These are phyloP conservation scores for Calameuta idolon DNA, from an alignment of 2,888 invertebrate species.

Conservation along the genomic window DNA sequence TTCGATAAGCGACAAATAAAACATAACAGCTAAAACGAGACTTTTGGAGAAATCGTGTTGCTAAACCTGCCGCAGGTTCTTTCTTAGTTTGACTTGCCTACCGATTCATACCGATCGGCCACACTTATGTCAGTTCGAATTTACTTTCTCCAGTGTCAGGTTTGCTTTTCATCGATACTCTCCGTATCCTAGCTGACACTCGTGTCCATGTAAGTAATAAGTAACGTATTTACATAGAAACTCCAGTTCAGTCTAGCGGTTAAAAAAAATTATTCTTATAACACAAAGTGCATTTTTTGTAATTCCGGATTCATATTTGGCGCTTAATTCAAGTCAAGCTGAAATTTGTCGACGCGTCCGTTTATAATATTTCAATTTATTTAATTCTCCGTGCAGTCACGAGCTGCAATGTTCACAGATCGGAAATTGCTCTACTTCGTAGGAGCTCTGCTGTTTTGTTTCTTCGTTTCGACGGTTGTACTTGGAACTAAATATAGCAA, in stretches of 20 bases:
- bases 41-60: neutral
- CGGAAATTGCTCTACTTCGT: neutral
- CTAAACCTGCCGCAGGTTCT: neutral
- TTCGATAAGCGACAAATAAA: slow-evolving; percentile 34
- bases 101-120: neutral
- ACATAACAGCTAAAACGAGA: neutral
- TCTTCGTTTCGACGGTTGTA: neutral
- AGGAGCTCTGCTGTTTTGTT: neutral
- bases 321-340: neutral
- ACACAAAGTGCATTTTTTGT: neutral
- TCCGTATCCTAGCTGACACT: neutral
- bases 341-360: neutral
- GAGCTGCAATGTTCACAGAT: neutral
- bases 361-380: neutral
- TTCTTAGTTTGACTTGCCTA: neutral
- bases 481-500: neutral
- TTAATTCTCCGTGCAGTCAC: neutral
- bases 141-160: neutral
- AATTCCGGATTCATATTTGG: neutral
- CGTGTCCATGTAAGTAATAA: neutral
- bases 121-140: neutral
- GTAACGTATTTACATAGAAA: neutral
- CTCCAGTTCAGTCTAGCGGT: no score
- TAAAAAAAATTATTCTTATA: neutral
- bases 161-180: neutral